A percentile compares a stretch with the other conserved stretches of the same genome.
These are phyloP conservation scores for Catharus minimus DNA, from an alignment of 2,113 vertebrate genomes.

Conservation along the genomic window DNA sequence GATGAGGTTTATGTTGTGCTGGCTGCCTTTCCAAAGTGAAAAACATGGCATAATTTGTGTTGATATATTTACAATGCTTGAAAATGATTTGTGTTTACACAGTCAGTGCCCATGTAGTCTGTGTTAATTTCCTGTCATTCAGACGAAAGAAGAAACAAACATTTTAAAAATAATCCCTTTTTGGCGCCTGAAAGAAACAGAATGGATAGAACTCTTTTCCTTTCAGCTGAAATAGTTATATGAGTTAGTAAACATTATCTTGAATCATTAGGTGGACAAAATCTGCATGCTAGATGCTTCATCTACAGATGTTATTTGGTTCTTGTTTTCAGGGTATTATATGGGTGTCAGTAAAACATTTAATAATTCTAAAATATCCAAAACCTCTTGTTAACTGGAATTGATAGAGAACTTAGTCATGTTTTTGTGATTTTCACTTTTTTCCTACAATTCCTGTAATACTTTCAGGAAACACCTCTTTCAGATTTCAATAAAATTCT, in stretches of 20 bases:
- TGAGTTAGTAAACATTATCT: background rate
- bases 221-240: background rate
- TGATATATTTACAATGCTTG: background rate
- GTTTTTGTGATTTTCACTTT: background rate
- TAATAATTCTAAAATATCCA: background rate
- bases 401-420: background rate
- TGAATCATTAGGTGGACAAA: background rate
- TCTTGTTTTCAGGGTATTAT: background rate
- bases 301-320: background rate
- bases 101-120: background rate
- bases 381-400: background rate
- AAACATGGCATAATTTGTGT: background rate
- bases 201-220: background rate
- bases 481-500: background rate
- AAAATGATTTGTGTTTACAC: background rate
- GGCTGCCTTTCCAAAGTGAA: background rate
- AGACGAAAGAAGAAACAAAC: background rate
- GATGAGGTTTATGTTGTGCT: background rate
- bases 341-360: background rate
- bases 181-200: background rate
- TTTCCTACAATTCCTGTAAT: background rate
- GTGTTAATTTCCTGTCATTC: background rate
- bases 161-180: background rate
- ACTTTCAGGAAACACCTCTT: background rate
- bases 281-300: background rate